Conservation (phyloP, 64 coral and sea anemone genomes). For the Pachyseris speciosa region DNA sequence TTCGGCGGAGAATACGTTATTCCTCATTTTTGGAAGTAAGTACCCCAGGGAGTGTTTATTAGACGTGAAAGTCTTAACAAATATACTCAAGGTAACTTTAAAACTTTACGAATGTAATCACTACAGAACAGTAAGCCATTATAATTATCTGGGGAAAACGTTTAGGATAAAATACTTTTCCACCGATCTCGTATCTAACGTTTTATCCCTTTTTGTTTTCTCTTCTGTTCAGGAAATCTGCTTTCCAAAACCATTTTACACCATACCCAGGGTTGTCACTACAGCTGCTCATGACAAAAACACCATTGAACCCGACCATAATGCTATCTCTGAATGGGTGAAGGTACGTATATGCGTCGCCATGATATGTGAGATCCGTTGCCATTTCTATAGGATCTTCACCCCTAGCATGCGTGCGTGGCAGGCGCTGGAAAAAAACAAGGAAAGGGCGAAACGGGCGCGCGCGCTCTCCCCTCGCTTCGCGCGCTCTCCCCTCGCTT, state of each 20-base stretch:
- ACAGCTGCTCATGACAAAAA: constrained; percentile 66
- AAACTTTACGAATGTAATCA: background rate
- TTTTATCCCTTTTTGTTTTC: background rate
- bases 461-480: too few species aligned
- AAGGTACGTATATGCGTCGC: constrained; percentile 32
- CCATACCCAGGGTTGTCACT: constrained; percentile 53
- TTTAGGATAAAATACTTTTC: too few species aligned
- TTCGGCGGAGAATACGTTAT: too few species aligned
- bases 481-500: too few species aligned
- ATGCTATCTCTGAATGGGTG: constrained; percentile 80
- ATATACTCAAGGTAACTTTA: background rate
- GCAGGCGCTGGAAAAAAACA: too few species aligned
- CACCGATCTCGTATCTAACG: background rate
- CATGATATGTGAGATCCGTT: background rate
- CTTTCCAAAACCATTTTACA: constrained; percentile 62
- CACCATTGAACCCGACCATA: constrained; percentile 59
- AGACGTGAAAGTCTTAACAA: too few species aligned
- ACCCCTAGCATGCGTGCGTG: too few species aligned
- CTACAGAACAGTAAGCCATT: too few species aligned
- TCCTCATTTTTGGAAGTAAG: too few species aligned
- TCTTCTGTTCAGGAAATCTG: background rate
- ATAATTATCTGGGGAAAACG: too few species aligned
- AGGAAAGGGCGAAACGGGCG: too few species aligned
- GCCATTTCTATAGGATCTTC: background rate
- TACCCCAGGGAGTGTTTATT: too few species aligned